Percentiles rank a stretch among this genome's conserved stretches.
Conservation (phyloP, 1,140 invertebrate species). For the Ceratina calcarata region DNA sequence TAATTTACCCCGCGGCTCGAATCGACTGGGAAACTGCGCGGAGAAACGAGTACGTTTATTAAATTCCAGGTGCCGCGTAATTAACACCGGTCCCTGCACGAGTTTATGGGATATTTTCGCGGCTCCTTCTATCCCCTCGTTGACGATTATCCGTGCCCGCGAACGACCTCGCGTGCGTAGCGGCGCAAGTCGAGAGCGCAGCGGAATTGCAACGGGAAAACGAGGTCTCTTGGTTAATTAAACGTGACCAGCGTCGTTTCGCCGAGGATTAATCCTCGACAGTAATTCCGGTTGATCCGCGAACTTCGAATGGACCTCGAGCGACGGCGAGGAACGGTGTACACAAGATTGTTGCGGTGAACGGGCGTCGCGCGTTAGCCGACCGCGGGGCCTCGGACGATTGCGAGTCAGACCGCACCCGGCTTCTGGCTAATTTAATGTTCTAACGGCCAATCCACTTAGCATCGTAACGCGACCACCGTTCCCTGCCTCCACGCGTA, state of each 20-base stretch:
- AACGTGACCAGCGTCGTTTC: constrained; percentile 25
- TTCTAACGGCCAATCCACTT: constrained; percentile 59
- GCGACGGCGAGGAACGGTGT: not conserved
- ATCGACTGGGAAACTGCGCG: constrained; percentile 40
- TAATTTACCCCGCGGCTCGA: constrained; percentile 3
- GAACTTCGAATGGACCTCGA: constrained; percentile 22
- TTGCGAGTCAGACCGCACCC: constrained; percentile 36
- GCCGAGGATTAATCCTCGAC: constrained; percentile 49
- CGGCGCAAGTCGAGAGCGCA: not conserved
- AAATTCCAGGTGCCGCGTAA: constrained; percentile 13
- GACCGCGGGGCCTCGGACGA: constrained; percentile 52
- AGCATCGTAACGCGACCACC: constrained; percentile 33
- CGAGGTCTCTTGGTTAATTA: constrained; percentile 36
- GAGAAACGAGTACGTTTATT: constrained; percentile 40
- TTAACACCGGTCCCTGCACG: constrained; percentile 27
- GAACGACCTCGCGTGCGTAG: not conserved
- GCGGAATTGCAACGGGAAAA: not conserved
- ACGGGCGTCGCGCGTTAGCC: constrained; percentile 52
- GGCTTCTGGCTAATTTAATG: constrained; percentile 61
- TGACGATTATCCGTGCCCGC: not conserved
- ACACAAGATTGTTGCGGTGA: constrained; percentile 59
- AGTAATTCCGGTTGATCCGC: not conserved
- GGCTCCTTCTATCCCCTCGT: not conserved
- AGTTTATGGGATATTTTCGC: constrained; percentile 34
- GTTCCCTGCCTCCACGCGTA: not conserved